phyloP scores from a whole-genome alignment of 2,797 vertebrate species.

The Melanitta fusca region DNA sequence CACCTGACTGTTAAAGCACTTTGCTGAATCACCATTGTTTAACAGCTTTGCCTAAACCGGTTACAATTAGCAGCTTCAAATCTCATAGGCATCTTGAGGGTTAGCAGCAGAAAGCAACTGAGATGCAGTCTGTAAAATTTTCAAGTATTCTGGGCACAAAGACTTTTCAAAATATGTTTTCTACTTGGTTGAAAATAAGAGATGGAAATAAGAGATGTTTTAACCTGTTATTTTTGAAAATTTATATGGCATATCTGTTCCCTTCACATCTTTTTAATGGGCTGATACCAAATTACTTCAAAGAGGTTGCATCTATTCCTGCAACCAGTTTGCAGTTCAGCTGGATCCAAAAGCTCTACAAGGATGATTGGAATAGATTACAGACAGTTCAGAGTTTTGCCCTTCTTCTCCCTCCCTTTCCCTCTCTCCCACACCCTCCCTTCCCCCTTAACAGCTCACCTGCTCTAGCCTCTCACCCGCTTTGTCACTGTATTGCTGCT shows the following conservation, averaged over 20 bases:
- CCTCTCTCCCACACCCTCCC: too few species aligned
- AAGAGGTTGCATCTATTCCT: neutral
- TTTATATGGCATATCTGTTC: neutral
- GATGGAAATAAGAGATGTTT: neutral
- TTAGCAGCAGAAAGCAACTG: neutral
- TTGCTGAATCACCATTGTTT: neutral
- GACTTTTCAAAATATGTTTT: neutral
- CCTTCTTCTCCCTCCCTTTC: neutral
- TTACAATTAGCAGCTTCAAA: neutral
- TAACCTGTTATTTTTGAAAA: neutral
- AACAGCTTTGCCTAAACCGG: neutral
- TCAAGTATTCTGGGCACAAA: neutral
- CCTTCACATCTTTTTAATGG: neutral
- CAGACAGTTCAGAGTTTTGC: neutral
- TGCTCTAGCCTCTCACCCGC: neutral
- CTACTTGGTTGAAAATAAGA: neutral
- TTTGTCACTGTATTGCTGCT: neutral
- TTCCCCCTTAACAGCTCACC: neutral
- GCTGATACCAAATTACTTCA: neutral
- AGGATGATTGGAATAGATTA: neutral
- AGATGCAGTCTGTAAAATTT: neutral
- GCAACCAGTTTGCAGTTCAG: neutral
- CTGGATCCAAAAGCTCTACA: neutral
- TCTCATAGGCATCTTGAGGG: neutral
- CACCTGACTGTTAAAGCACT: conserved; percentile 17